phyloP scores from a whole-genome alignment of 1,140 invertebrate species.

The Scylla paramamosain region DNA sequence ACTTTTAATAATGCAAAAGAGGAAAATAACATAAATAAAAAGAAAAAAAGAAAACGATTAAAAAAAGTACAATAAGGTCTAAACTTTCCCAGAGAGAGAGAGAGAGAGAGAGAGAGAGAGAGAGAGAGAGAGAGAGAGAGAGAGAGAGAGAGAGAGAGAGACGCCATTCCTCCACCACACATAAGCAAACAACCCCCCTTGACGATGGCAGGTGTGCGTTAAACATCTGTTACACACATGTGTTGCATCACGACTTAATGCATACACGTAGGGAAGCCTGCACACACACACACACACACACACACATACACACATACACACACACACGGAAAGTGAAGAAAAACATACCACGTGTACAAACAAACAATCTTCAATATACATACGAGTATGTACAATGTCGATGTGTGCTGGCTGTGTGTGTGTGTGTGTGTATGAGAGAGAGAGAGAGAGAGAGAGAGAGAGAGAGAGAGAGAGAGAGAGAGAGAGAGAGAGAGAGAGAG shows the following conservation, averaged over 20 bases:
- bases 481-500: too few species aligned
- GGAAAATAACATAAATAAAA: not conserved
- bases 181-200: too few species aligned
- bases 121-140: slow-evolving; percentile 20
- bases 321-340: not conserved
- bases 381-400: too few species aligned
- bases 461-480: not conserved
- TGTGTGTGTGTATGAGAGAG: not conserved
- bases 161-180: not conserved
- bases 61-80: too few species aligned
- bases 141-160: slow-evolving; percentile 11
- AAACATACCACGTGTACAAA: not conserved
- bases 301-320: not conserved
- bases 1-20: not conserved
- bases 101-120: slow-evolving; percentile 20
- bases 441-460: not conserved
- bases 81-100: not conserved
- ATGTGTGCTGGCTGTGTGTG: not conserved
- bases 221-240: too few species aligned
- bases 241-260: too few species aligned
- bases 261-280: too few species aligned
- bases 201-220: too few species aligned
- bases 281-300: too few species aligned
- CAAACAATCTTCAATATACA: slow-evolving; percentile 15
- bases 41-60: not conserved